Evolutionary conservation across 2,113 vertebrate genomes (phyloP).

Genomic region (Spilogale gracilis): DNA sequence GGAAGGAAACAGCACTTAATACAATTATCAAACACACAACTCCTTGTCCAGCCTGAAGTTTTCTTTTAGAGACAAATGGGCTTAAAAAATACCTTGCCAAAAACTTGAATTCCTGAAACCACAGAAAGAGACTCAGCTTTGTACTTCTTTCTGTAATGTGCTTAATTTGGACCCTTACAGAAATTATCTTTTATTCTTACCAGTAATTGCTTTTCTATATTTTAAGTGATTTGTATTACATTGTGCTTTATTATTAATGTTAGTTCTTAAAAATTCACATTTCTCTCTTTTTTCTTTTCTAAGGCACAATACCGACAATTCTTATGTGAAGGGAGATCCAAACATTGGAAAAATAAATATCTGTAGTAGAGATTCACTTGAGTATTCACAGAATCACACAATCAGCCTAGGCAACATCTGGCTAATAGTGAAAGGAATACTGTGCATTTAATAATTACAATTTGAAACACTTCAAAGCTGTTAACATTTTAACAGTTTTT

Average conservation of each 20-base stretch:
- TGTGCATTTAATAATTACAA: neutral
- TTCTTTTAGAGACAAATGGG: conserved; percentile 75
- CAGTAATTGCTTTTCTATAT: neutral
- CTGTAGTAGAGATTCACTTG: neutral
- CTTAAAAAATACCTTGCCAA: conserved; percentile 71
- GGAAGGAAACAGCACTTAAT: conserved; percentile 75
- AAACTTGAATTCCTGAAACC: conserved; percentile 72
- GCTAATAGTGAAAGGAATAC: neutral
- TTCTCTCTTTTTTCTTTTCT: neutral
- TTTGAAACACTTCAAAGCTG: neutral
- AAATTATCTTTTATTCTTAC: conserved; percentile 39
- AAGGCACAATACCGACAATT: neutral
- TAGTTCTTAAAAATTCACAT: neutral
- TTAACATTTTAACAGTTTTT: neutral
- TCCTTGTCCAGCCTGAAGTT: conserved; percentile 69
- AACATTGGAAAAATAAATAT: neutral
- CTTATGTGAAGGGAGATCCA: neutral
- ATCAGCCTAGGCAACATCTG: neutral
- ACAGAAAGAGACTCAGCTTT: conserved; percentile 21
- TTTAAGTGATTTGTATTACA: conserved; percentile 39
- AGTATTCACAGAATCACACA: neutral
- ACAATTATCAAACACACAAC: conserved; percentile 79
- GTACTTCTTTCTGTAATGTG: neutral
- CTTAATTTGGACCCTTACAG: neutral
- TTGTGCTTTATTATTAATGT: neutral